Evolutionary conservation across 37 sponge, comb jelly and placozoan genomes (phyloP).

Genomic region (Oopsacas minuta): DNA sequence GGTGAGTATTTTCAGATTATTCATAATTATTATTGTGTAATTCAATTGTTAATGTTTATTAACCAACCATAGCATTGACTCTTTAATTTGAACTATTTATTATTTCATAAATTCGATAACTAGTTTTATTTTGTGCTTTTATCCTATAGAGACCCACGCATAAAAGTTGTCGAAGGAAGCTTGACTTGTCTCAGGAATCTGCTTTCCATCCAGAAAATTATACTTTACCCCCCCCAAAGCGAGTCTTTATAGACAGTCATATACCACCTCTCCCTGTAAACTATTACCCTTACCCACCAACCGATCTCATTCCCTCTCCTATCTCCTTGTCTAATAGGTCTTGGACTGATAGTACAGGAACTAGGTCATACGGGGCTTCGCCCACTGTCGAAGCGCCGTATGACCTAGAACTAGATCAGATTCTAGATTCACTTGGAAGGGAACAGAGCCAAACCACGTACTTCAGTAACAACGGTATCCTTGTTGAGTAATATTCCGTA

Average conservation of each 20-base stretch:
- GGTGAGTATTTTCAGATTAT: not conserved
- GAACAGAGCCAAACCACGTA: not conserved
- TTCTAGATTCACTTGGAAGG: not conserved
- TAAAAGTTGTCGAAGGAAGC: not conserved
- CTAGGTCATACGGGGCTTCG: not conserved
- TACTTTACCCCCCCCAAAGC: not conserved
- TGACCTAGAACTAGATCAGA: not conserved
- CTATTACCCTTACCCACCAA: not conserved
- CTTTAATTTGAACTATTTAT: not conserved
- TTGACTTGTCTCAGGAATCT: not conserved
- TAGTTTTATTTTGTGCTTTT: not conserved
- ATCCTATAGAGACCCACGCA: not conserved
- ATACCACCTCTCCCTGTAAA: not conserved
- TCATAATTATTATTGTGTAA: not conserved
- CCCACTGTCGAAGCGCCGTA: not conserved
- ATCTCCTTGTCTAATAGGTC: not conserved
- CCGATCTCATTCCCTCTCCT: not conserved
- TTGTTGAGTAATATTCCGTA: not conserved
- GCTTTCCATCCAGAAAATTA: not conserved
- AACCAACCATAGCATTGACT: too few relatives aligned
- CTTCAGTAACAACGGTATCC: not conserved
- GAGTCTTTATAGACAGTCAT: not conserved
- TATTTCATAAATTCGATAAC: not conserved
- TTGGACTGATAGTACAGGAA: not conserved
- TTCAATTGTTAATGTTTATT: not conserved